phyloP scores from a whole-genome alignment of 2,113 vertebrate species.

The Uropsilus gracilis region DNA sequence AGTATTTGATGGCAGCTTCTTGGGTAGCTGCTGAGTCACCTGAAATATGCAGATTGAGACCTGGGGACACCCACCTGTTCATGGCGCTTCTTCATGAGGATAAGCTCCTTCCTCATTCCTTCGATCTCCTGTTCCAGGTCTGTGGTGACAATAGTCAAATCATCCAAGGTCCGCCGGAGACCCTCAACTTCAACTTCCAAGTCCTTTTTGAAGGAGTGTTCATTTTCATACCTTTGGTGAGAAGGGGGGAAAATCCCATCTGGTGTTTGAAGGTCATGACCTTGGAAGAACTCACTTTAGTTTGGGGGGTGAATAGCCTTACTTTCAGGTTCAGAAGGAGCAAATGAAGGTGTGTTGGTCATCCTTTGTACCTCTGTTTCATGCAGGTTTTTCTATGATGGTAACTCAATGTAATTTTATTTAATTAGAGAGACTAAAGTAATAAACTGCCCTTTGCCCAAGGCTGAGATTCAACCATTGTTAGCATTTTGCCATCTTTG shows the following conservation, averaged over 20 bases:
- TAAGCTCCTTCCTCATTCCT: slow-evolving; percentile 87
- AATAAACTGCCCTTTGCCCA: neutral
- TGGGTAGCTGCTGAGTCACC: neutral
- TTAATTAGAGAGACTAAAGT: neutral
- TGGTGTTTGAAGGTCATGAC: neutral
- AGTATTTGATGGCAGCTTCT: neutral
- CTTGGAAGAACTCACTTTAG: neutral
- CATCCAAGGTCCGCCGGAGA: slow-evolving; percentile 86
- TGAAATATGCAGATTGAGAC: neutral
- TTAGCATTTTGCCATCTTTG: neutral
- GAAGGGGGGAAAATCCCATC: neutral
- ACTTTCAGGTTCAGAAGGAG: neutral
- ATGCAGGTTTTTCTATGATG: neutral
- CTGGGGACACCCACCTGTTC: slow-evolving; percentile 83
- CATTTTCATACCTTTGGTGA: slow-evolving; percentile 85
- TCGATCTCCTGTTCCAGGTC: slow-evolving; percentile 90
- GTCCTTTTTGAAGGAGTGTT: slow-evolving; percentile 84
- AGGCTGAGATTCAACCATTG: neutral
- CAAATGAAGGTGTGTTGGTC: neutral
- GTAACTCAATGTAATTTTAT: neutral
- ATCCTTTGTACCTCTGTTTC: neutral
- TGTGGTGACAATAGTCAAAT: slow-evolving; percentile 87
- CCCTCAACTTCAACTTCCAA: slow-evolving; percentile 87
- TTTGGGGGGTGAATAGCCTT: neutral
- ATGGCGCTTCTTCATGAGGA: slow-evolving; percentile 88